A percentile compares a stretch with the other conserved stretches of the same genome.
These are phyloP conservation scores for Augiades crinisus DNA, from an alignment of 2,888 invertebrate genomes.

Conservation along the genomic window DNA sequence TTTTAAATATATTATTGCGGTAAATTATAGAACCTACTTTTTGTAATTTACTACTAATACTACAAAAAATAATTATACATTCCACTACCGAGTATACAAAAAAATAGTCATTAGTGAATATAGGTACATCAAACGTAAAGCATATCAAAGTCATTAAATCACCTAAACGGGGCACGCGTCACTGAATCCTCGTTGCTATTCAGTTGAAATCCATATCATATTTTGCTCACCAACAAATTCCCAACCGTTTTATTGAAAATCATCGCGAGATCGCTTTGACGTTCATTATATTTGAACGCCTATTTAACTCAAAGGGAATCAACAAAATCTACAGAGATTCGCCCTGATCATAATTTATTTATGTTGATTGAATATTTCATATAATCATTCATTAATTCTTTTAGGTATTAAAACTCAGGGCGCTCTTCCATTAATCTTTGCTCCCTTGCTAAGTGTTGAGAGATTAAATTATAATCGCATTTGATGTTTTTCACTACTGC, in stretches of 20 bases:
- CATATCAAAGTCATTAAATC: neutral
- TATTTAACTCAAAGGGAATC: neutral
- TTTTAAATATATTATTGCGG: too few species aligned
- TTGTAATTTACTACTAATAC: too few species aligned
- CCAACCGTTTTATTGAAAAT: neutral
- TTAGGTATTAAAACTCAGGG: neutral
- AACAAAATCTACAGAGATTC: neutral
- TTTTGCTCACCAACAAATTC: constrained; percentile 5
- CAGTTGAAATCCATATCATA: neutral
- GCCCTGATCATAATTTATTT: neutral
- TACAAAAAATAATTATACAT: too few species aligned
- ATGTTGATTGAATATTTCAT: neutral
- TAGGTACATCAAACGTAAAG: too few species aligned
- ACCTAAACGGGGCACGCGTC: neutral
- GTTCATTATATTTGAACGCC: constrained; percentile 4
- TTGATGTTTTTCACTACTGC: too few species aligned
- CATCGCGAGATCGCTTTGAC: constrained; percentile 3
- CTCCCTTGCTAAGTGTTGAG: neutral
- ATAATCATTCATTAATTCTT: neutral
- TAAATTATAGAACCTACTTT: too few species aligned
- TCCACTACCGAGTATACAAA: too few species aligned
- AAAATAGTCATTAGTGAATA: too few species aligned
- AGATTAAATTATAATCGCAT: neutral
- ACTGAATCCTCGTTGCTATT: neutral
- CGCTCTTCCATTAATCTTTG: neutral